These are phyloP conservation scores for Rhagium mordax DNA, from an alignment of 2,888 invertebrate species.

Conservation along the genomic window DNA sequence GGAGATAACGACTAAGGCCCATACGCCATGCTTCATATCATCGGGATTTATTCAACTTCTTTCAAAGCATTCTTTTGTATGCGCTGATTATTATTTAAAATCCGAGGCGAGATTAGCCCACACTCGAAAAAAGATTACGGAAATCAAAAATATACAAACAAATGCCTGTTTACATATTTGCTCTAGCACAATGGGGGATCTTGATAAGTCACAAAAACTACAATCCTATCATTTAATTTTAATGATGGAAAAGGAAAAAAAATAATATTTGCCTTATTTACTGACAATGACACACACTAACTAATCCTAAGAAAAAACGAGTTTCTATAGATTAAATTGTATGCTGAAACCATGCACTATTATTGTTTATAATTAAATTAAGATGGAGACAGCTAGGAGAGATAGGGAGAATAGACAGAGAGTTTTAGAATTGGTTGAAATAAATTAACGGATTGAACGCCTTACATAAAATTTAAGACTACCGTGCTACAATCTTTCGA, in stretches of 20 bases:
- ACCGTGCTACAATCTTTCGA: no score
- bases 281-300: not conserved
- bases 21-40: conserved; percentile 10
- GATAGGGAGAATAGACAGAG: no score
- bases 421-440: no score
- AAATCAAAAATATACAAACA: conserved; percentile 29
- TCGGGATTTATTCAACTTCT: conserved; percentile 30
- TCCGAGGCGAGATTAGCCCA: conserved; percentile 17
- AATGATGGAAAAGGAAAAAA: conserved; percentile 17
- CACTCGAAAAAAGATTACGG: conserved; percentile 27
- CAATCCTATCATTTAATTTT: conserved; percentile 37
- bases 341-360: no score
- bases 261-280: conserved; percentile 1
- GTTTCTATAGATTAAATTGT: no score
- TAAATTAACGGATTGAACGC: no score
- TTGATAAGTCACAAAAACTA: conserved; percentile 41
- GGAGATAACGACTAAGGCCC: conserved; percentile 43
- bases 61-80: conserved; percentile 11
- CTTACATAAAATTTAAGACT: no score
- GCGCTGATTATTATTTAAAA: conserved; percentile 29
- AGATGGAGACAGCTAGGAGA: no score
- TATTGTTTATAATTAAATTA: no score
- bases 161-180: conserved; percentile 5
- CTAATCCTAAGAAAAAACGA: no score
- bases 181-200: not conserved